Evolutionary conservation across 2,888 invertebrate genomes (phyloP), one percentile per base, ranked within the genome.

Genomic region (Urechis unicinctus): DNA sequence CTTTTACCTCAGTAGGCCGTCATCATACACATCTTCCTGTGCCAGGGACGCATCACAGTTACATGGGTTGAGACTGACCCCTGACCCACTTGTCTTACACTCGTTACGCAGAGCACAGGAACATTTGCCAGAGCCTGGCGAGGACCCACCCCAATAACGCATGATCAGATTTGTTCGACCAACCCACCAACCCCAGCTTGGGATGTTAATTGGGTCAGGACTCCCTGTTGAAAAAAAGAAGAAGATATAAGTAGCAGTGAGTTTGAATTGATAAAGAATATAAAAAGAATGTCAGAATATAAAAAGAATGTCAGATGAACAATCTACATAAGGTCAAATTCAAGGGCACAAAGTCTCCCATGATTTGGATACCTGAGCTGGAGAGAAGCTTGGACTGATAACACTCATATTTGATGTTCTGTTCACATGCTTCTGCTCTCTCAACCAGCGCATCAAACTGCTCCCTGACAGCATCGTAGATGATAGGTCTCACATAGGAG

Each of bases 161-260:
- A 96, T 95, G 69, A 88, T 88, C 81, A 92, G 91, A 68, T 93
- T 94, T 58, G 87, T 83, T 50, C 94, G 84, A 0, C 94, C 93
- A 55, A 96, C 89, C 95, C 96, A 96, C 95, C 95, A 96, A 0
- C 71, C 74, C 61, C 63, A 77, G 51, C 58, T 61, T 6, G 63
- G 64, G 3, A 45, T 59, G 55, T 60, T 62, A 17, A 36, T 36
- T 3, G 54, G 62, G 46, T 62, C 60, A 29, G 53, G 22, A 25
- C 56, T 52, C n/a, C 59, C 59, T 61, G 50, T 5, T 41, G 53
- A 30, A 49, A 53, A 52, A 24, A 9, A 26, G 22, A 52, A 21
- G 31, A 24, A 6, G 4, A 25, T 22, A 52, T 25, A 45, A 24
- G 28, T 52, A 26, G 5, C 36, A 52, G 59, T 63, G n/a, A 56